Base-by-base conservation (phyloP, 2,113 vertebrate genomes). In the Theropithecus gelada region DNA sequence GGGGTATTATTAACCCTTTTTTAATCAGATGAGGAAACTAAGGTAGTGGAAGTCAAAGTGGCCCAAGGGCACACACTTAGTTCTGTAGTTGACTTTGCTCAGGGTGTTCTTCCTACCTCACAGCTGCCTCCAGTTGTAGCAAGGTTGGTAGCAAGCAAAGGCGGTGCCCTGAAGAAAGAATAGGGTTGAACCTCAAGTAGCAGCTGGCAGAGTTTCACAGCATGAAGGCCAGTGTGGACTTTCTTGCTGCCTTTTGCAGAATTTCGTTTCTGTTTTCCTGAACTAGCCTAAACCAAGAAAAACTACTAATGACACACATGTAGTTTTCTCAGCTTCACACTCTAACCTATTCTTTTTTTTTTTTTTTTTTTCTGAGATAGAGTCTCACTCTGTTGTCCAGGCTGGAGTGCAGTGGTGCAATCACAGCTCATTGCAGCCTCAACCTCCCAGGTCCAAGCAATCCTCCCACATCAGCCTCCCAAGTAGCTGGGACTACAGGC, bases 1-100 rank as follows among this genome's bases (percentile, higher is more conserved):
- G 22, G 18, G 38, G 14, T 14, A 30, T 43, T 32, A 73, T 25
- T 12, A 95, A 12, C 5, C 9, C 14, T 18, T 78, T 78, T 45
- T 16, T 78, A 13, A 13, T 72, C 68, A 78, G 59, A 57, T 4
- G 27, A 2, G 61, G 17, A 17, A 81, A 52, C 40, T 1, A 59
- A 92, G 4, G 32, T 17, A 32, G 11, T 9, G 1, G 17, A 40
- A 75, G 30, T 20, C 50, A 7, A 35, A 55, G 18, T 1, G 8
- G 35, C 32, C 2, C 45, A 12, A 0, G 5, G 25, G 27, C 32
- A 35, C 22, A 55, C 0, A 5, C 8, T 1, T 2, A 3, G 59
- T 6, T 73, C 27, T 14, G 27, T 0, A 6, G 27, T 0, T 23
- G 25, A 76, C 14, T 50, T 11, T 1, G 6, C 7, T 10, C 40